These are phyloP conservation scores for Desmophyllum pertusum DNA, from an alignment of 92 coral and sea anemone genomes.

Conservation along the genomic window DNA sequence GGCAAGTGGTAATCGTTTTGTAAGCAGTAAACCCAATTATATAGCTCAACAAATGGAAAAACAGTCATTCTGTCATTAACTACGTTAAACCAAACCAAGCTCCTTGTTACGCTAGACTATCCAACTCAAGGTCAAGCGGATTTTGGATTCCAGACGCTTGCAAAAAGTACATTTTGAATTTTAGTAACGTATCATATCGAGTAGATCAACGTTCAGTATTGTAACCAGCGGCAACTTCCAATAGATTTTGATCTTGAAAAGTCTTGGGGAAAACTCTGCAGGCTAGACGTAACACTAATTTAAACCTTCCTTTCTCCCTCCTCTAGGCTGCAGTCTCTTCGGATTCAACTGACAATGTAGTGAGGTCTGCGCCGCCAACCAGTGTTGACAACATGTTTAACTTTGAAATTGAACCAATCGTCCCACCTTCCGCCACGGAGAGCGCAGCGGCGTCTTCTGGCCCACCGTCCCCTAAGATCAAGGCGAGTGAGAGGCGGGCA, in stretches of 20 bases:
- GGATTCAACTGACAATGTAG: slow-evolving; percentile 25
- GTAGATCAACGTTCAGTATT: neutral
- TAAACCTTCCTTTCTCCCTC: neutral
- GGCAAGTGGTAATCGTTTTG: no score
- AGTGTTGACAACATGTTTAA: slow-evolving; percentile 42
- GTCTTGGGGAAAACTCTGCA: neutral
- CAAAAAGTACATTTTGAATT: neutral
- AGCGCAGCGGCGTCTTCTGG: slow-evolving; percentile 40
- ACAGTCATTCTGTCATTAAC: no score
- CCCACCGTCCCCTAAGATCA: slow-evolving; percentile 48
- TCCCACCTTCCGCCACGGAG: slow-evolving; percentile 41
- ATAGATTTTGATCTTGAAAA: neutral
- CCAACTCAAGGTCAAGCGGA: neutral
- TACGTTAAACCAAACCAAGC: neutral
- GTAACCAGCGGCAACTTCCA: neutral
- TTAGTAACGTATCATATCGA: neutral
- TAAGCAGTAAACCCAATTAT: no score
- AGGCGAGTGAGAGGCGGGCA: slow-evolving; percentile 67
- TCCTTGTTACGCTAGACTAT: neutral
- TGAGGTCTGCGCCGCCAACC: slow-evolving; percentile 38
- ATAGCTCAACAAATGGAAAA: no score
- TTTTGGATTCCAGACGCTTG: neutral
- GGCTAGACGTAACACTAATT: neutral
- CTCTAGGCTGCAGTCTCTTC: slow-evolving; percentile 29
- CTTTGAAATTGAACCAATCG: slow-evolving; percentile 54